Evolutionary conservation across 2,113 vertebrate genomes (phyloP), one percentile per base, ranked within the genome.

Genomic region (Brachyhypopomus occidentalis): DNA sequence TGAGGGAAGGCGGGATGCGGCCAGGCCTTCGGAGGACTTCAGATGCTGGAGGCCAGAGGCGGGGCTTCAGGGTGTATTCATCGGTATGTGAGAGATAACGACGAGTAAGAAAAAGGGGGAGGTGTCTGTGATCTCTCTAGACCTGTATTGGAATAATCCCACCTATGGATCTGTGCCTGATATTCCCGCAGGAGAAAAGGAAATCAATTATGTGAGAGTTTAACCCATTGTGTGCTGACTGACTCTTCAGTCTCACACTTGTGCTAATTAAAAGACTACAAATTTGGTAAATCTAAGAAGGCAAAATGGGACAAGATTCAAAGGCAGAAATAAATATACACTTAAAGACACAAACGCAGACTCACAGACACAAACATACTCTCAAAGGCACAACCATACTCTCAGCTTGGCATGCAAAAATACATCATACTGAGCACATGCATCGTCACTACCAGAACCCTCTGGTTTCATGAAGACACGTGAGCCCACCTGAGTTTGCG

Each of bases 401-500:
- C 36, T 48, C 38, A 69, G 9, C 5, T 8, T 6, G 9, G 9
- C 41, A 45, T 8, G 5, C 6, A 45, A 45, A 45, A 52, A 52
- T 2, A 52, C 9, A 52, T 52, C 14, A 52, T 14, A 11, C 12
- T 14, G 12, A 52, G 11, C 2, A 2, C 14, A 11, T 52, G 45
- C 12, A 52, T 52, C 11, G 12, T 14, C 25, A 30, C 9, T 16
- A 4, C 27, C 30, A 17, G 2, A 66, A 16, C 23, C 45, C 1
- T 52, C 45, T 14, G 8, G 9, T 17, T 12, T 34, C 2, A 11
- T 0, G 11, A 60, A 20, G 5, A 67, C n/a, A 11, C 17, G 34
- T 4, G 1, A 1, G 23, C 95, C 87, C 89, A 99, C 97, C 98
- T 96, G 98, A 99, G 94, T 99, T 99, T 92, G 97, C 97, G 90